Percentiles rank a stretch among this genome's conserved stretches.
These are phyloP conservation scores for Gymnopithys bicolor DNA, from an alignment of 2,797 vertebrate genomes.

Conservation along the genomic window DNA sequence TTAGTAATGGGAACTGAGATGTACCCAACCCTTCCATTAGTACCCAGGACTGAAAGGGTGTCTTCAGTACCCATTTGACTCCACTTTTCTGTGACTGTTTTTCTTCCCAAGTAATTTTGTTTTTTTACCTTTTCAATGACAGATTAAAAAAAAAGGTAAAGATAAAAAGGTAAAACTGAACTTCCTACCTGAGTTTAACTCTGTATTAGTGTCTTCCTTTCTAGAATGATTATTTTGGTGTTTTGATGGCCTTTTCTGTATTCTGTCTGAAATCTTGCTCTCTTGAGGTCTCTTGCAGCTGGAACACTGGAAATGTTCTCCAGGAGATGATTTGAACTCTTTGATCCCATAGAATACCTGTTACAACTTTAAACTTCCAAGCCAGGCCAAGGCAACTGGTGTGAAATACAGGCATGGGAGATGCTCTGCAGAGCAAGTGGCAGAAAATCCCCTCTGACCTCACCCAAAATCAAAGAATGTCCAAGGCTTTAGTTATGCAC, in stretches of 20 bases:
- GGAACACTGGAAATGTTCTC: background rate
- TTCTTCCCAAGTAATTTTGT: background rate
- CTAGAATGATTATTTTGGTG: background rate
- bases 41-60: background rate
- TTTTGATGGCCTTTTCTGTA: background rate
- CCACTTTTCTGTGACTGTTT: background rate
- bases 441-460: background rate
- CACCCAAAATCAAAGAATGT: background rate
- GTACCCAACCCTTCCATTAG: background rate
- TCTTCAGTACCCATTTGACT: background rate
- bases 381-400: background rate
- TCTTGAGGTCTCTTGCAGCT: background rate
- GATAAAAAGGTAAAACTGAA: background rate
- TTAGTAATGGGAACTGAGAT: background rate
- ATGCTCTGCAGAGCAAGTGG: rapidly evolving
- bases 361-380: background rate
- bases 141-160: background rate
- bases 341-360: background rate
- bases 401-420: background rate
- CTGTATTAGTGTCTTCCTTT: background rate
- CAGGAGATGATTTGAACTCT: background rate
- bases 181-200: background rate
- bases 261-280: background rate
- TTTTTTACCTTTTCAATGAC: background rate
- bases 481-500: background rate